These are phyloP conservation scores for Actenoides hombroni DNA, from an alignment of 2,113 vertebrate genomes.

Conservation along the genomic window DNA sequence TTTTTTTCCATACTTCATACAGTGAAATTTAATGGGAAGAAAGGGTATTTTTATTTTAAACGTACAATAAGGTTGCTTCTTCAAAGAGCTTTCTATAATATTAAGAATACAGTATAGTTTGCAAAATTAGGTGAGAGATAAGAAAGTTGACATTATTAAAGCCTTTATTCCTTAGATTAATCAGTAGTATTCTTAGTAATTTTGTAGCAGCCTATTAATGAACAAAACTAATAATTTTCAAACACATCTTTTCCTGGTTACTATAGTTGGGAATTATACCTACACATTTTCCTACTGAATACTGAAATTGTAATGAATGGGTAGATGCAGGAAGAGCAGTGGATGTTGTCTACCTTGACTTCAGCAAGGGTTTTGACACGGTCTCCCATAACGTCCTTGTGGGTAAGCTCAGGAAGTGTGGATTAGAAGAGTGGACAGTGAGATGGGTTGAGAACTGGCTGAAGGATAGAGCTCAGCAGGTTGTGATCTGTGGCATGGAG, in stretches of 20 bases:
- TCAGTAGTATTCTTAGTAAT: background rate
- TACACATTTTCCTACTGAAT: slow-evolving; percentile 10
- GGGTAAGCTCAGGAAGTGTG: too few relatives aligned
- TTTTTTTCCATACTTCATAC: background rate
- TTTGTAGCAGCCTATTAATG: background rate
- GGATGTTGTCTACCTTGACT: too few relatives aligned
- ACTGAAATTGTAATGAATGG: slow-evolving; percentile 31
- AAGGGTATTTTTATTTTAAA: background rate
- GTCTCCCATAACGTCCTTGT: too few relatives aligned
- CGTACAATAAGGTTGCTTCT: background rate
- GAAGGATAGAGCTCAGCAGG: too few relatives aligned
- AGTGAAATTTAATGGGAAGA: slow-evolving; percentile 5
- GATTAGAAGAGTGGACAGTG: too few relatives aligned
- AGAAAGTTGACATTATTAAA: slow-evolving; percentile 51
- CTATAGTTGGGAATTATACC: slow-evolving; percentile 15
- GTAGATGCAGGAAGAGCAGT: too few relatives aligned
- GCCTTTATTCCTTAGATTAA: background rate
- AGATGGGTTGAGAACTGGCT: too few relatives aligned
- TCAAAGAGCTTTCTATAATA: background rate
- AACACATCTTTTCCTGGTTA: background rate
- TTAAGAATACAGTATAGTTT: slow-evolving; percentile 30
- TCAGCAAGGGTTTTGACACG: too few relatives aligned
- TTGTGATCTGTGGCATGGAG: too few relatives aligned
- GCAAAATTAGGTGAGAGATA: slow-evolving; percentile 39
- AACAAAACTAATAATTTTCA: slow-evolving; percentile 30